phyloP scores from a whole-genome alignment of 2,888 invertebrate species.

The Oscheius onirici region DNA sequence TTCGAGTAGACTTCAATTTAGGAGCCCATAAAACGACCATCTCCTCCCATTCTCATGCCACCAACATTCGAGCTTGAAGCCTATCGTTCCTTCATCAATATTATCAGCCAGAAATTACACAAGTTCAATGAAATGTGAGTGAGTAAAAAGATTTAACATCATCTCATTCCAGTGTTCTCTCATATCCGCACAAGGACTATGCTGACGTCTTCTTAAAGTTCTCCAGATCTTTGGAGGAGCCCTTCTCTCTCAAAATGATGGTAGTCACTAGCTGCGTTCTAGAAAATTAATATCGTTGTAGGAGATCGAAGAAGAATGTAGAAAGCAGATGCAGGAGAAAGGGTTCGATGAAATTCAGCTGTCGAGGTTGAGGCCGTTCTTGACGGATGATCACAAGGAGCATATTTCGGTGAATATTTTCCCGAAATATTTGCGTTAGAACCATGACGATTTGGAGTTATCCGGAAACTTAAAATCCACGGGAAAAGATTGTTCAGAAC shows the following conservation, averaged over 20 bases:
- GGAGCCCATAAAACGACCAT: neutral
- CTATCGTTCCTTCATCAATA: conserved; percentile 15
- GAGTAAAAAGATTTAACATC: neutral
- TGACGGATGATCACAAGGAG: conserved; percentile 56
- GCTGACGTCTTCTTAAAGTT: conserved; percentile 58
- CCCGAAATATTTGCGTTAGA: too few species aligned
- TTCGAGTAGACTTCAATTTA: neutral
- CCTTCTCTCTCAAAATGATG: conserved; percentile 43
- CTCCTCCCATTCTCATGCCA: neutral
- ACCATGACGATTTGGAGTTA: too few species aligned
- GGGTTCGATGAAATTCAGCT: conserved; percentile 48
- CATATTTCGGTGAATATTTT: conserved; percentile 49
- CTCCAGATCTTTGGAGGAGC: conserved; percentile 57
- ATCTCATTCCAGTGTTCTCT: conserved; percentile 34
- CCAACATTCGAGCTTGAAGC: conserved; percentile 26
- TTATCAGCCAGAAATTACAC: neutral
- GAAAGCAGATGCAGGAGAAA: conserved; percentile 46
- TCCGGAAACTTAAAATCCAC: too few species aligned
- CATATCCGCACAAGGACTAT: conserved; percentile 55
- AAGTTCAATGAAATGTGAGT: conserved; percentile 27
- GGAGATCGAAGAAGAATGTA: conserved; percentile 58
- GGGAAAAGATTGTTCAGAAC: too few species aligned
- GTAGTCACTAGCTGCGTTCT: conserved; percentile 40
- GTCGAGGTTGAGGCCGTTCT: conserved; percentile 42
- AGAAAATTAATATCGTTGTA: conserved; percentile 15